Evolutionary conservation across 2,797 vertebrate genomes (phyloP), one percentile per base, ranked within the genome.

Genomic region (Discoglossus pictus): DNA sequence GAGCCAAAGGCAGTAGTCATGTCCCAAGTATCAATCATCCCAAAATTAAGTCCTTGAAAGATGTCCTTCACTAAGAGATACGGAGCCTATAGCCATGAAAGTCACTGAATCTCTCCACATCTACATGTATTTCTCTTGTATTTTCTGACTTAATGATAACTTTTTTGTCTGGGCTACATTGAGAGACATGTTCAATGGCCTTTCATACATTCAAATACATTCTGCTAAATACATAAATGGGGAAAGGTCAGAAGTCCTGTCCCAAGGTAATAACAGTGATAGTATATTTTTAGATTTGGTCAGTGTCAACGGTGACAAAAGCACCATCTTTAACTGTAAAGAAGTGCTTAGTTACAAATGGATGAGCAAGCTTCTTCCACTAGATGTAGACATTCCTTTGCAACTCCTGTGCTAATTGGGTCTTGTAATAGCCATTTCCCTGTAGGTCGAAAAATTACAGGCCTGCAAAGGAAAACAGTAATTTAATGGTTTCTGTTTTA

Each of bases 171-270:
- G 80, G 79, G n/a, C n/a, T n/a, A n/a, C n/a, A 75, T 23, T 75
- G 42, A 24, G 80, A 67, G 18, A 76, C 75, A 12, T 9, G 43
- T 47, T 74, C 59, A 43, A 82, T 21, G 13, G 80, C 78, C 13
- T 23, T 60, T 7, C 60, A 60, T 10, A 83, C 4, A 12, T 16
- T 74, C 16, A 83, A 40, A 38, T 35, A n/a, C 16, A 75, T 74
- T 66, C 24, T 61, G 16, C 80, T 71, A 13, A 82, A 83, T 40
- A 84, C 7, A 1, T 75, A 24, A 16, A 72, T 35, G 16, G 82
- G 80, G 34, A 77, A 83, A 12, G 77, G 61, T 25, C 78, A 75
- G 62, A 86, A 84, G 53, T 83, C 77, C 46, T 83, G 80, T 4
- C 82, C 83, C 46, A 82, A 27, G 50, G 74, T 63, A 63, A 80